Base-by-base conservation (phyloP, 2,113 vertebrate genomes). In the Origma solitaria region DNA sequence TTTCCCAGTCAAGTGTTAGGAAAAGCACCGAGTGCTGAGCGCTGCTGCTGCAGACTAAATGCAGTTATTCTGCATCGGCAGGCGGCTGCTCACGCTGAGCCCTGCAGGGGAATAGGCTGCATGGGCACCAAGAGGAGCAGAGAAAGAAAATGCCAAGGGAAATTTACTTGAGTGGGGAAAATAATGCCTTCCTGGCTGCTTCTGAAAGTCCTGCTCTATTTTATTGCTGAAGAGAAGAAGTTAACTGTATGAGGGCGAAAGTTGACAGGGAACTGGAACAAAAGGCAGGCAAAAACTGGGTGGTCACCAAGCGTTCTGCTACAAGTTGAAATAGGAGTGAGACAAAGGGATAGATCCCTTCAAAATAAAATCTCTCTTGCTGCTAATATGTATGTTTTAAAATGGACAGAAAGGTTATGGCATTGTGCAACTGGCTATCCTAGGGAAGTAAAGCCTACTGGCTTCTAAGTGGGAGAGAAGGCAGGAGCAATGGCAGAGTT, bases 151-250 rank as follows among this genome's bases (percentile, higher is more conserved):
- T 69, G 77, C 64, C 76, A 80, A 84, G 76, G 11, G 27, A 91
- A 96, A 81, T 97, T 95, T 90, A 93, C 88, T 86, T 70, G 80
- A 90, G 79, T 13, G 3, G 35, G 69, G 54, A 73, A 94, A 93
- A 94, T 73, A 91, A 16, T 92, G 42, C 87, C 49, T 91, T 76
- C 42, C 68, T 70, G 49, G n/a, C 42, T 88, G 84, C 61, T 92
- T 86, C 73, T 72, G 18, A 57, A 80, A 69, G 7, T 49, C n/a
- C 40, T 82, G 33, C 50, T 73, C 18, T 62, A 16, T 88, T 92
- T 85, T 84, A 57, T 35, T 42, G n/a, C 27, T 76, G 62, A 60
- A 61, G 49, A 71, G 35, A 51, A 81, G 65, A 82, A 72, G 42
- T 82, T 69, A 73, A 40, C 76, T 33, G 11, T 25, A 9, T 13